Evolutionary conservation across 2,113 vertebrate species (phyloP), one percentile per base, ranked within the genome.

Genomic region (Chionis minor): DNA sequence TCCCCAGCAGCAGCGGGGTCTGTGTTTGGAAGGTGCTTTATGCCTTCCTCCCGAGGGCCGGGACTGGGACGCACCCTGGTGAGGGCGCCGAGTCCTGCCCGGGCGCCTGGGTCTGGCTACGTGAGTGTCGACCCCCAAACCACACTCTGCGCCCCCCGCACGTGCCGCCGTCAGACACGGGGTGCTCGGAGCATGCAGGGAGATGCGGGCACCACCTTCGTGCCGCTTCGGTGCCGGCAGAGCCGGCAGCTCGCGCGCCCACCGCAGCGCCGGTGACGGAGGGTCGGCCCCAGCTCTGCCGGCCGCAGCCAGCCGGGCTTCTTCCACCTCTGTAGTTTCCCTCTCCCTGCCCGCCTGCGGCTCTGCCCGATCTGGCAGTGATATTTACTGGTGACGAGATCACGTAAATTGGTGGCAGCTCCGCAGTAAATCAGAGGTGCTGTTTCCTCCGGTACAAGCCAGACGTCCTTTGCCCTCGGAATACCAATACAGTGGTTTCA

Each of bases 1-100:
- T 27, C 56, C 1, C 0, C 1, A 35, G n/a, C 21, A 28, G 70
- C 2, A 0, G 5, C 2, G 1, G 23, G 61, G 4, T 1, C 1
- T 74, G 20, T 10, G 10, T 13, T 7, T 15, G 55, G 42, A 4
- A 6, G 14, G 45, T 11, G 27, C 55, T 32, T 65, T 7, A 27
- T 20, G 0, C 38, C 32, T 33, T 23, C 40, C 47, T 22, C 3
- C 12, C 0, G 4, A 4, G 32, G 17, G 7, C 51, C 17, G 32
- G 12, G 26, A 0, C 20, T 2, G 67, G 40, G 59, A 10, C 6
- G 81, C 26, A 1, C 9, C 4, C 0, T 4, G 63, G 32, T 2
- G 2, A 27, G 26, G 1, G 14, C 30, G n/a, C n/a, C 7, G 0
- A 30, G 14, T 7, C 52, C 51, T 35, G 45, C 70, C 86, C 0